phyloP scores from a whole-genome alignment of 2,888 invertebrate genomes.

The Volucella zonaria region DNA sequence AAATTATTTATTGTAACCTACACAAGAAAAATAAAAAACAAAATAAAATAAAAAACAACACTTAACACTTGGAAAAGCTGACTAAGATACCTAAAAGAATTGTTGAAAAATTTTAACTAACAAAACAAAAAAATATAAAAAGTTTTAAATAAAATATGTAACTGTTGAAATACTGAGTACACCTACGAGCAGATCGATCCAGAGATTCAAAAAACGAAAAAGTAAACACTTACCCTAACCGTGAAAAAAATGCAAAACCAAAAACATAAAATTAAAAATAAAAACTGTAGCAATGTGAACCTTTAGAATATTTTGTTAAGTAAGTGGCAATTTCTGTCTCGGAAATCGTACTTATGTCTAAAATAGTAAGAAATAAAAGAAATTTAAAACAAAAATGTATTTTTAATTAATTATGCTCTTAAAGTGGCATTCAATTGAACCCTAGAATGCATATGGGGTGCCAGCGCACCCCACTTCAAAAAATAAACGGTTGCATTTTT shows the following conservation, averaged over 20 bases:
- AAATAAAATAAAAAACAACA: slow-evolving; percentile 12
- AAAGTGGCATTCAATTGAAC: no score
- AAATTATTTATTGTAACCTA: slow-evolving; percentile 54
- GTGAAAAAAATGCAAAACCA: slow-evolving; percentile 1
- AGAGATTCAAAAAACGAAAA: slow-evolving; percentile 27
- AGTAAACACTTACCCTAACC: slow-evolving; percentile 27
- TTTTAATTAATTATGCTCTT: no score
- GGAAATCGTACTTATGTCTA: slow-evolving; percentile 67
- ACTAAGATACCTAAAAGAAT: slow-evolving; percentile 54
- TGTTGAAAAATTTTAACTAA: slow-evolving; percentile 55
- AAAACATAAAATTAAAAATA: slow-evolving; percentile 1
- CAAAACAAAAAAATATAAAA: slow-evolving; percentile 32
- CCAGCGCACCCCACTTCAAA: no score
- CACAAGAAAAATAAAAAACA: slow-evolving; percentile 16
- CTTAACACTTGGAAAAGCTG: slow-evolving; percentile 45
- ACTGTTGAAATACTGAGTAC: slow-evolving; percentile 34
- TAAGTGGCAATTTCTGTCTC: slow-evolving; percentile 59
- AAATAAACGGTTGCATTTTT: no score
- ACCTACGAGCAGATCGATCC: slow-evolving; percentile 36
- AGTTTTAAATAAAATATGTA: slow-evolving; percentile 1
- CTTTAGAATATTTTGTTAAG: slow-evolving; percentile 63
- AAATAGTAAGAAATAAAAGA: slow-evolving; percentile 65
- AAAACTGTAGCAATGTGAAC: slow-evolving; percentile 59
- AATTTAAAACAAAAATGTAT: slow-evolving; percentile 33
- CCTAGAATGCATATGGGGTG: no score